These are phyloP conservation scores for Drosophila monieri DNA, from an alignment of 2,888 invertebrate genomes.

Conservation along the genomic window DNA sequence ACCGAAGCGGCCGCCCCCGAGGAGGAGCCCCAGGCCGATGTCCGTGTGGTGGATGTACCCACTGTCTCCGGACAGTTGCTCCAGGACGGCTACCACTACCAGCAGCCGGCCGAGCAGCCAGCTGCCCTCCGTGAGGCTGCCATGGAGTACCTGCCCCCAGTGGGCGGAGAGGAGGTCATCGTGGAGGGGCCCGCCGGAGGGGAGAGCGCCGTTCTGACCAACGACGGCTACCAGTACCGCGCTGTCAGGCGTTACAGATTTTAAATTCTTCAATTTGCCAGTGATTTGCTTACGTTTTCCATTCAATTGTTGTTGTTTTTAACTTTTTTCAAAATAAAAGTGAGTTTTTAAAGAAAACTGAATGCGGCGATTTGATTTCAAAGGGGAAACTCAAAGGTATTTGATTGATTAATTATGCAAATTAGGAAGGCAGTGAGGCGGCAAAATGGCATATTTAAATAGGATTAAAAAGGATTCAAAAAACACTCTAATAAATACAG, in stretches of 20 bases:
- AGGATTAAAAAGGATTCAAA: conserved; percentile 8
- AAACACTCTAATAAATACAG: neutral
- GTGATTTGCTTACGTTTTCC: conserved; percentile 26
- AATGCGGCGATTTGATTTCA: neutral
- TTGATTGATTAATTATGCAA: conserved; percentile 21
- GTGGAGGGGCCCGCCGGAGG: conserved; percentile 59
- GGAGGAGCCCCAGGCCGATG: conserved; percentile 40
- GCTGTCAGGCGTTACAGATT: conserved; percentile 72
- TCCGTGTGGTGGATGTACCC: conserved; percentile 63
- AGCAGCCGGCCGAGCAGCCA: conserved; percentile 66
- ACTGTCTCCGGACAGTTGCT: conserved; percentile 57
- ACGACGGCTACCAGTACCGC: conserved; percentile 80
- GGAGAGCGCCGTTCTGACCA: conserved; percentile 62
- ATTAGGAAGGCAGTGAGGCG: conserved; percentile 13
- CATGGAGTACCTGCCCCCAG: conserved; percentile 66
- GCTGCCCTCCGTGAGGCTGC: conserved; percentile 52
- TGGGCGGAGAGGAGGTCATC: conserved; percentile 44
- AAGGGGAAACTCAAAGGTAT: neutral
- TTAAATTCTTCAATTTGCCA: conserved; percentile 52
- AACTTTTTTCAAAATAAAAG: conserved; percentile 14
- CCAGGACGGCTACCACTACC: conserved; percentile 79
- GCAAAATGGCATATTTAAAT: conserved; percentile 2
- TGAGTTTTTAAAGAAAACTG: conserved; percentile 18
- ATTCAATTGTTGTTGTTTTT: conserved; percentile 46
- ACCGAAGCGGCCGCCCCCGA: conserved; percentile 50